Evolutionary conservation across 2,797 vertebrate species (phyloP).

Genomic region (Eurystomus glaucurus): DNA sequence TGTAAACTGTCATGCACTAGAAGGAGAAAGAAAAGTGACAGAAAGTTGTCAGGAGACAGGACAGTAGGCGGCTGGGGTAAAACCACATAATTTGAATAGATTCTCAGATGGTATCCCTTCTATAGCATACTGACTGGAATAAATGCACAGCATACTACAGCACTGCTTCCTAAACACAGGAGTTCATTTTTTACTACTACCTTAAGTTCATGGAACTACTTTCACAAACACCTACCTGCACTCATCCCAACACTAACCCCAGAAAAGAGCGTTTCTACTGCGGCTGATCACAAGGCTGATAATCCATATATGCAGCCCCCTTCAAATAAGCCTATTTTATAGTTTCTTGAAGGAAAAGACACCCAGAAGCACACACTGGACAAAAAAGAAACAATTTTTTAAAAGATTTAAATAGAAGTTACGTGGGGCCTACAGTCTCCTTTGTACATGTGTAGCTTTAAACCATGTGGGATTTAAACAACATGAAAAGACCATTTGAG

Average conservation of each 20-base stretch:
- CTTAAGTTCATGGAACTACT: not conserved
- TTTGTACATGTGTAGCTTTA: not conserved
- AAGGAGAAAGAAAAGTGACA: not conserved
- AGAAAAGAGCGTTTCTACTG: not conserved
- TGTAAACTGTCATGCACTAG: not conserved
- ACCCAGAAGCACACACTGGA: rapidly evolving
- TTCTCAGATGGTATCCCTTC: not conserved
- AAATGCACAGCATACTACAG: not conserved
- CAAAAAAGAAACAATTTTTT: not conserved
- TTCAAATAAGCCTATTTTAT: not conserved
- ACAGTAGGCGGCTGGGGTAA: not conserved
- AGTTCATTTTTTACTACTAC: not conserved
- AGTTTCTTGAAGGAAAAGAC: not conserved
- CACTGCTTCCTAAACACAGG: not conserved
- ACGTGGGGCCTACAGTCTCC: not conserved
- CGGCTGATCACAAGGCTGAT: not conserved
- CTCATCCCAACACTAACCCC: not conserved
- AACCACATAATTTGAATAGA: not conserved
- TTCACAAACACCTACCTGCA: not conserved
- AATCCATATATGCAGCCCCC: not conserved
- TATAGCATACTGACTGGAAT: not conserved
- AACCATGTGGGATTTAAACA: not conserved
- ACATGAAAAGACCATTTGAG: not conserved
- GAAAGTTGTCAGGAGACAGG: not conserved
- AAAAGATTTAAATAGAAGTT: not conserved